A percentile compares a stretch with the other conserved stretches of the same genome.
Evolutionary conservation across 2,113 vertebrate species (phyloP).

Genomic region (Poeciliopsis occidentalis): DNA sequence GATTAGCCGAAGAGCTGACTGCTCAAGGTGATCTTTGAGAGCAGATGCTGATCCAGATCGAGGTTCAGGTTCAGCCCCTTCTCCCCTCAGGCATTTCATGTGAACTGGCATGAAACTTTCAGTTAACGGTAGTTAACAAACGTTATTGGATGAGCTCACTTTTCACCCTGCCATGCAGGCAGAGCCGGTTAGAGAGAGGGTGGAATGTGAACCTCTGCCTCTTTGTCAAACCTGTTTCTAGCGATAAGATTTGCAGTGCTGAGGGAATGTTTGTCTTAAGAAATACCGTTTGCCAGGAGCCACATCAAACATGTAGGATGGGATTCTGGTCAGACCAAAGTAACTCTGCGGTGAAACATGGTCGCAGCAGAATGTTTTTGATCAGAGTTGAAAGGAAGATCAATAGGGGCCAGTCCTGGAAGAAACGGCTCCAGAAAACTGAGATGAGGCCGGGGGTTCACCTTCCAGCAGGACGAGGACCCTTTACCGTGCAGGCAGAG

Average conservation of each 20-base stretch:
- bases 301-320: not conserved
- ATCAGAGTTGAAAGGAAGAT: not conserved
- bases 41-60: conserved; percentile 4
- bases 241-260: not conserved
- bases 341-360: too few relatives aligned
- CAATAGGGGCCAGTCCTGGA: not conserved
- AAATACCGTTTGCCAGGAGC: not conserved
- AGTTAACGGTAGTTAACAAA: conserved; percentile 25
- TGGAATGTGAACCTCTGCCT: conserved; percentile 10
- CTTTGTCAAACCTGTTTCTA: conserved; percentile 30
- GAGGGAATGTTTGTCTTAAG: not conserved
- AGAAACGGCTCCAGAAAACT: not conserved
- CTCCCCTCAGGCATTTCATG: too few relatives aligned
- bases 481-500: not conserved
- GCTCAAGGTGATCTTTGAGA: conserved; percentile 21
- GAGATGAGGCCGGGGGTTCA: not conserved
- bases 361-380: not conserved
- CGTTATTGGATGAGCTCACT: conserved; percentile 24
- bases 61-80: not conserved
- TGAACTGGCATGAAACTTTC: not conserved
- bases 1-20: conserved; percentile 33
- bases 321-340: not conserved
- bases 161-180: conserved; percentile 46
- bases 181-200: conserved; percentile 49
- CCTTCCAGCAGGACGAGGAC: not conserved